Evolutionary conservation across 1,140 invertebrate genomes (phyloP), one percentile per base, ranked within the genome.

Genomic region (Leucophenga varia): DNA sequence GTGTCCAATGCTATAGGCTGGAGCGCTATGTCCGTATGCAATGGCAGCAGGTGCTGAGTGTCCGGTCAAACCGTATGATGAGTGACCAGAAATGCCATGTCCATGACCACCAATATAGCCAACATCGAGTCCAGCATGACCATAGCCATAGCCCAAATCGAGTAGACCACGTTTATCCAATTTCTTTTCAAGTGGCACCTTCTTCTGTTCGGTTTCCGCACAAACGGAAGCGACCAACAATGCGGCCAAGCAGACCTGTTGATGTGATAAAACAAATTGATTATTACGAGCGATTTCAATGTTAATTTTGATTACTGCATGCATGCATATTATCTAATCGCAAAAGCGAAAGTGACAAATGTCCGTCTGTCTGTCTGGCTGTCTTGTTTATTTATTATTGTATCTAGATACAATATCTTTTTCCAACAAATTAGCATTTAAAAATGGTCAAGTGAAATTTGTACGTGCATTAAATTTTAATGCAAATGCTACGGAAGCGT

Each of bases 221-320:
- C 39, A 65, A 36, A 63, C 63, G 52, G 80, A 84, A 70, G 84
- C 80, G 76, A 89, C 82, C 77, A 85, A 83, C 77, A 88, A 80
- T 78, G 87, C 77, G 75, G 82, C 81, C 77, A 86, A 72, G 64
- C 79, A 82, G 64, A 88, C 76, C 86, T 89, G 79, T 14, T 38
- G 22, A 20, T 14, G 16, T 18, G 13, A n/a, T 0, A 20, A 40
- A 39, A 22, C 36, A 13, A 13, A 31, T 30, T 3, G 19, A 1
- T 6, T 37, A 28, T 55, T 50, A 40, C 43, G 20, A n/a, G n/a
- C n/a, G n/a, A n/a, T 25, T 25, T 25, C 10, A 13, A 16, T 37
- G 10, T 40, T 40, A 20, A 21, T 40, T 40, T 40, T 21, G 4
- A 25, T 21, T 38, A 22, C 4, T 19, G 3, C 3, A 40, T 25